Conservation (phyloP, 2,113 vertebrate species). For the Ceratotherium simum region DNA sequence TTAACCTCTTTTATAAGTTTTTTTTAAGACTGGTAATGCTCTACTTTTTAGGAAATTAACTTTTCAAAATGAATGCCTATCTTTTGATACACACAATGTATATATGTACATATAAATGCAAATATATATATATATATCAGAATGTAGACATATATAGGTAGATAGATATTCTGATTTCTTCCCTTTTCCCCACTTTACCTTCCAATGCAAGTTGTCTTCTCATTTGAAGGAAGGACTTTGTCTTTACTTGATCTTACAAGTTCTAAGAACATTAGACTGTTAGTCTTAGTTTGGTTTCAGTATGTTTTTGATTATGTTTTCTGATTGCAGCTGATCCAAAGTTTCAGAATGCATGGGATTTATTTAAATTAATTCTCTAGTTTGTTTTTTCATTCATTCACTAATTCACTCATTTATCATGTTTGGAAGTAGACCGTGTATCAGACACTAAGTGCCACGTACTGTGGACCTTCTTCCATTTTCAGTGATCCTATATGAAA, state of each 20-base stretch:
- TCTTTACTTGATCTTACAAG: background rate
- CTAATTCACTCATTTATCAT: background rate
- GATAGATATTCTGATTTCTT: background rate
- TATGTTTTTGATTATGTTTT: background rate
- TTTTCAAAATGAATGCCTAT: background rate
- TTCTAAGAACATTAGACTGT: background rate
- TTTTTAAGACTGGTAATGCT: background rate
- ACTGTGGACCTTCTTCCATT: background rate
- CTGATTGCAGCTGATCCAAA: background rate
- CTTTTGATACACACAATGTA: background rate
- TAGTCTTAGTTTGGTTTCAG: background rate
- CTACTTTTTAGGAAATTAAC: background rate
- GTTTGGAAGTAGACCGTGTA: background rate
- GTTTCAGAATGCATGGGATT: conserved; percentile 1
- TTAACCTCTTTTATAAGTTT: background rate
- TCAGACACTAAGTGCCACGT: background rate
- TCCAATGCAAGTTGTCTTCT: background rate
- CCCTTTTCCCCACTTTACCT: background rate
- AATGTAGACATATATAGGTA: background rate
- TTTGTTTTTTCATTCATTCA: background rate
- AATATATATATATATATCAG: background rate
- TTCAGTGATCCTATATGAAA: background rate
- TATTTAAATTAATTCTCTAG: conserved; percentile 49
- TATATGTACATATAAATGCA: background rate
- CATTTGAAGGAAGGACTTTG: background rate